phyloP scores from a whole-genome alignment of 2,888 invertebrate species.

The Parascotia fuliginaria region DNA sequence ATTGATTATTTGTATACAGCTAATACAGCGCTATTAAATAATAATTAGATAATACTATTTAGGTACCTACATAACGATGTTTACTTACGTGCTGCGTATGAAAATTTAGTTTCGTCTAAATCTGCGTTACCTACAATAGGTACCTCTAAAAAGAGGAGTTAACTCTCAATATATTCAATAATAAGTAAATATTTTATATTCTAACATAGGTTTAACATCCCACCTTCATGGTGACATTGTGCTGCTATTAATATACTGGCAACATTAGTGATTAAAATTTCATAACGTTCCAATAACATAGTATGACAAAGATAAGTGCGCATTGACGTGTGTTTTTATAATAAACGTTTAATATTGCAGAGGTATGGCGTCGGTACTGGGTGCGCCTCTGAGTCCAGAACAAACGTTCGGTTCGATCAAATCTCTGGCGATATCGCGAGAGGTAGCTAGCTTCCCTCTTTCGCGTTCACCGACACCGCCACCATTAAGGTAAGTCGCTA shows the following conservation, averaged over 20 bases:
- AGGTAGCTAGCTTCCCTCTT: slow-evolving; percentile 91
- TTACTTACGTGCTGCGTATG: too few relatives aligned
- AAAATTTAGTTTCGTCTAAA: too few relatives aligned
- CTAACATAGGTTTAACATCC: too few relatives aligned
- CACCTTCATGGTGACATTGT: too few relatives aligned
- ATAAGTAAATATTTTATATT: too few relatives aligned
- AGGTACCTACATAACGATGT: too few relatives aligned
- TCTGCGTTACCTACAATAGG: too few relatives aligned
- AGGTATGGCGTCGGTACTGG: slow-evolving; percentile 88
- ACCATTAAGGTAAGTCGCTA: slow-evolving; percentile 80
- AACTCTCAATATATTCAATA: too few relatives aligned
- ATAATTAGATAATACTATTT: too few relatives aligned
- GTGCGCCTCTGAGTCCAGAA: slow-evolving; percentile 89
- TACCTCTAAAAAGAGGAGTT: too few relatives aligned
- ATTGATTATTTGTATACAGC: too few relatives aligned
- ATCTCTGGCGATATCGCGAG: slow-evolving; percentile 89
- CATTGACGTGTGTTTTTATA: neutral
- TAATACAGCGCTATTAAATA: too few relatives aligned
- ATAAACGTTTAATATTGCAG: slow-evolving; percentile 70
- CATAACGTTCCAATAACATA: neutral
- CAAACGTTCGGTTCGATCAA: slow-evolving; percentile 91
- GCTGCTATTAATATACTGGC: neutral
- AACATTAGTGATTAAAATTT: neutral
- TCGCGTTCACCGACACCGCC: slow-evolving; percentile 91
- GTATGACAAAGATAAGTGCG: neutral